phyloP scores from a whole-genome alignment of 37 sponge, comb jelly and placozoan species.

The Cliona cf. orientalis region DNA sequence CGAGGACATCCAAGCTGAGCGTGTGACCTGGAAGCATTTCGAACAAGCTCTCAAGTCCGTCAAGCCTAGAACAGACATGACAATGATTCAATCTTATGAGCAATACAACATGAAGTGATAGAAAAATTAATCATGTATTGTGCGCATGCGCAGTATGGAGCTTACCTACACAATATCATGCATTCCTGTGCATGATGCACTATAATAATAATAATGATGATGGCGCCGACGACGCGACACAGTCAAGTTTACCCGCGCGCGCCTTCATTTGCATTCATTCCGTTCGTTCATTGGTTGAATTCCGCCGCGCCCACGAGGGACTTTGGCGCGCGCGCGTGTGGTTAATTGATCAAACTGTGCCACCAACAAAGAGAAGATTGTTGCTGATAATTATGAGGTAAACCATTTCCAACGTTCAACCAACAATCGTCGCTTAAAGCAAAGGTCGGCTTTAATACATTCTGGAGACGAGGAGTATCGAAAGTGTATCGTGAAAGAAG shows the following conservation, averaged over 20 bases:
- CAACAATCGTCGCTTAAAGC: too few species aligned
- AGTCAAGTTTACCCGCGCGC: neutral
- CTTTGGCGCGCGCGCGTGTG: too few species aligned
- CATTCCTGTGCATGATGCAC: neutral
- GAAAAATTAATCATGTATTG: neutral
- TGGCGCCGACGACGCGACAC: neutral
- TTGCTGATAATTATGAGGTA: too few species aligned
- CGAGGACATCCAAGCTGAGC: conserved; percentile 52
- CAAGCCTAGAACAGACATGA: conserved; percentile 70
- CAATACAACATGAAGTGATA: conserved; percentile 29
- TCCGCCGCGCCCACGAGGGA: too few species aligned
- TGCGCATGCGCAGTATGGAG: neutral
- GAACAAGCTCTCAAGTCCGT: conserved; percentile 57
- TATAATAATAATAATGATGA: neutral
- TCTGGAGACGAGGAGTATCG: too few species aligned
- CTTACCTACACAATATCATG: neutral
- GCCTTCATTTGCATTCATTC: neutral
- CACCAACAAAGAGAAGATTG: too few species aligned
- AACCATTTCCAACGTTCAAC: too few species aligned
- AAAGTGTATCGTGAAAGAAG: too few species aligned
- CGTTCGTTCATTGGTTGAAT: too few species aligned
- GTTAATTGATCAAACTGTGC: too few species aligned
- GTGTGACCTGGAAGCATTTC: conserved; percentile 60
- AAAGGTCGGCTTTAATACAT: too few species aligned
- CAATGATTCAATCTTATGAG: conserved; percentile 63